Percentiles rank a stretch among this genome's conserved stretches.
phyloP scores from a whole-genome alignment of 2,113 vertebrate species.

The Felis chaus region DNA sequence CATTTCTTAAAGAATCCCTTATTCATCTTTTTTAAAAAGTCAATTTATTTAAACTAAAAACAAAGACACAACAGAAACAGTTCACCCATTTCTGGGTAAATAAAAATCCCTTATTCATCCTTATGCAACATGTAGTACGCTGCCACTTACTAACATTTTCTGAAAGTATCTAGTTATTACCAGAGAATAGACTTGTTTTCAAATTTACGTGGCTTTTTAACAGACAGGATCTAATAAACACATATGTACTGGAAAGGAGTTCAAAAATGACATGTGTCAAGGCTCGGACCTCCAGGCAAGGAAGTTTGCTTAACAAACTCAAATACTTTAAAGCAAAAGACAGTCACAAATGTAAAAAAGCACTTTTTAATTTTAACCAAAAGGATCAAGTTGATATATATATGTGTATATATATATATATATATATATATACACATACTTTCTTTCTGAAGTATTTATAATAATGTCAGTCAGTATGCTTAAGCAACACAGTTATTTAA shows the following conservation, averaged over 20 bases:
- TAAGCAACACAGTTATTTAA: constrained; percentile 49
- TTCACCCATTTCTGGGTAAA: neutral
- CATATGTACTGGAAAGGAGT: neutral
- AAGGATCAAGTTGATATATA: constrained; percentile 46
- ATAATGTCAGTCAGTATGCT: neutral
- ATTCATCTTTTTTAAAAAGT: neutral
- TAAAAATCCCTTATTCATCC: neutral
- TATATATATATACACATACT: too few species aligned
- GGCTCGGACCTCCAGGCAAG: neutral
- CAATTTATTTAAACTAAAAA: neutral
- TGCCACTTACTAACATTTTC: neutral
- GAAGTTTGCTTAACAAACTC: neutral
- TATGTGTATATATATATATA: fast-evolving
- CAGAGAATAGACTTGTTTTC: neutral
- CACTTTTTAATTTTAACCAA: constrained; percentile 60
- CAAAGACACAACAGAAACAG: neutral
- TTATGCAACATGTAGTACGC: neutral
- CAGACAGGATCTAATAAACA: neutral
- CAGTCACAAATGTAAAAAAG: constrained; percentile 37
- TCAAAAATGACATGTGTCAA: neutral
- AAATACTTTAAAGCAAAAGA: constrained; percentile 44
- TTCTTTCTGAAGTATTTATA: neutral
- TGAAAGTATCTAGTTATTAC: neutral
- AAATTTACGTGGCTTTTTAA: neutral
- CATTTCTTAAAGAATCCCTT: neutral